Base-by-base conservation (phyloP, 2,888 invertebrate species). In the Ceriagrion tenellum region DNA sequence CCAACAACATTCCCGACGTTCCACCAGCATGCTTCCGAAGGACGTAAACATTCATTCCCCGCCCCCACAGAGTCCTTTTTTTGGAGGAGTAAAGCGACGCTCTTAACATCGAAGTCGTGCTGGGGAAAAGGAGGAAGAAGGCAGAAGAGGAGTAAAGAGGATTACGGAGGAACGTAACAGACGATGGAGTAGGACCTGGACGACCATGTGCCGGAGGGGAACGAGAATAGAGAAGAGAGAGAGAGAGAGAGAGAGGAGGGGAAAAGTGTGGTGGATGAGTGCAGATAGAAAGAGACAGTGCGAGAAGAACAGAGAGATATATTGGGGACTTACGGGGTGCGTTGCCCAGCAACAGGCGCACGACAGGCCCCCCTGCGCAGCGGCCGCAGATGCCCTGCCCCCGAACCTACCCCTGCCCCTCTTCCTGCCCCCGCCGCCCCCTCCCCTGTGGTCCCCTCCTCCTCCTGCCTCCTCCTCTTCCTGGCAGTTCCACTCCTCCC, bases 321-420 rank as follows among this genome's bases (percentile, higher is more conserved):
- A 8, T 8, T 59, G 93, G 93, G 93, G 93, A 93, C 93, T 93
- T 93, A 93, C 93, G 93, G 93, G 93, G 93, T 93, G 93, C 93
- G 93, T 93, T 69, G 93, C 93, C 93, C 93, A 93, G 93, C 93
- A 93, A 93, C 93, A 93, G 74, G 93, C 93, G 69, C 93, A 93
- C 93, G 93, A 93, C 69, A 93, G 93, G 69, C 93, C 93, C 93
- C 93, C 93, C 47, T 63, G 93, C 63, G 93, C 93, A 47, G 89
- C 89, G n/a, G 89, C 89, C 89, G 89, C 47, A 47, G 89, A 89
- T 35, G 63, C 93, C 93, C 69, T 63, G 69, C 93, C 69, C 40
- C 91, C 63, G 59, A 89, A 89, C n/a, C 89, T 89, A 47, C 89
- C 55, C n/a, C 93, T 47, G 30, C 93, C 93, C 93, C 93, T 93